Evolutionary conservation across 2,888 invertebrate species (phyloP).

Genomic region (Priocnemis perturbator): DNA sequence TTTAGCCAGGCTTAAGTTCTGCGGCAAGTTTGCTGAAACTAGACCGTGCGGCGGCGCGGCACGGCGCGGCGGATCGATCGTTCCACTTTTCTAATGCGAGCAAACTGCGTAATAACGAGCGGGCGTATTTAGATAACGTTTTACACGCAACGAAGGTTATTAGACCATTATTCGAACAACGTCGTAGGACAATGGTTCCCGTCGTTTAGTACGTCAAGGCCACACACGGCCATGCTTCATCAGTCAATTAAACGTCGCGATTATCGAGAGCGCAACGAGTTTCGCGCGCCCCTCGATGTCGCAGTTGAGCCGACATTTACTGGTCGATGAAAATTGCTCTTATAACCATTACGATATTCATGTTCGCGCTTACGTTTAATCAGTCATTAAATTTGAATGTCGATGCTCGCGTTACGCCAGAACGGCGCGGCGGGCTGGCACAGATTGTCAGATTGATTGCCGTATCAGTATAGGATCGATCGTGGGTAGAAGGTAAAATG

Average conservation of each 20-base stretch:
- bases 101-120: slow-evolving; percentile 47
- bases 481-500: too few relatives aligned
- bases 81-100: slow-evolving; percentile 49
- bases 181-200: slow-evolving; percentile 9
- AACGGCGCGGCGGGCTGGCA: too few relatives aligned
- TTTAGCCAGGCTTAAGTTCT: slow-evolving; percentile 33
- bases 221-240: slow-evolving; percentile 4
- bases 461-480: too few relatives aligned
- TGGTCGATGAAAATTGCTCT: too few relatives aligned
- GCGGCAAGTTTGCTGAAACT: slow-evolving; percentile 41
- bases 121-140: slow-evolving; percentile 48
- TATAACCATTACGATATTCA: too few relatives aligned
- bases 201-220: slow-evolving; percentile 7
- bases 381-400: too few relatives aligned
- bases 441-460: neutral
- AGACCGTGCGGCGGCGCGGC: slow-evolving; percentile 47
- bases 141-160: slow-evolving; percentile 42
- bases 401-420: too few relatives aligned
- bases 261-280: neutral
- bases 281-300: too few relatives aligned
- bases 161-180: slow-evolving; percentile 33
- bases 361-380: too few relatives aligned
- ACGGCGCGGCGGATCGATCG: slow-evolving; percentile 55
- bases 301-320: too few relatives aligned
- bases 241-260: slow-evolving; percentile 12